Base-by-base conservation (phyloP, 2,797 vertebrate genomes). In the Lepus oiostolus region DNA sequence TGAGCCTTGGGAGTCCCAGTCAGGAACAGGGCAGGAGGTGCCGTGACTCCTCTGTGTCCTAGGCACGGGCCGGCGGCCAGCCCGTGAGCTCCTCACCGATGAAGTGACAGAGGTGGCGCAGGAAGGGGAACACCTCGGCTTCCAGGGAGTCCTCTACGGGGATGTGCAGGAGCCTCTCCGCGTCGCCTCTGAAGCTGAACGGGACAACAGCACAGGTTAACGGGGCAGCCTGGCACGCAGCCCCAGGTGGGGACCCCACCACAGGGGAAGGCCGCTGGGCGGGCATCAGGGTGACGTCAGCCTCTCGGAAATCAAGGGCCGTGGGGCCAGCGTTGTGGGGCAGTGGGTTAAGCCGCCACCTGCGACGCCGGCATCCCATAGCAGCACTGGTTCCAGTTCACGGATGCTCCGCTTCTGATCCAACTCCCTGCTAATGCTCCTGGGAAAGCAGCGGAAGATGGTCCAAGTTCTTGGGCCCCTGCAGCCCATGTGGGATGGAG, bases 21-120 rank as follows among this genome's bases (percentile, higher is more conserved):
- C 88, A 76, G 65, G 32, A 17, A 86, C 0, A 83, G 70, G 72
- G 38, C 38, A 88, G 4, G 1, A 79, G 60, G 71, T 0, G 0
- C 52, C 65, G 19, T 0, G 0, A 28, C 2, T 58, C 26, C 50
- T 90, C 58, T 47, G 65, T 4, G 62, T 35, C 72, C 82, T 19
- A 1, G 47, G 52, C 42, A 82, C 58, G 91, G 32, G 28, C n/a
- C 50, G 62, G 28, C 4, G 3, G 16, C 42, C 28, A 12, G 63
- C 65, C 19, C 0, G 28, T 16, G 58, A 52, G 5, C 62, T 60
- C 97, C 98, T 98, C 97, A 99, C 99, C 98, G 24, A 99, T 99
- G 96, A 99, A 99, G 95, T 96, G 96, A 93, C 98, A 99, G 74
- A 98, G 96, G n/a, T 75, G 97, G 67, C 98, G 85, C 70, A 99